Conservation (phyloP, 2,113 vertebrate species). For the Muntiacus reevesi region DNA sequence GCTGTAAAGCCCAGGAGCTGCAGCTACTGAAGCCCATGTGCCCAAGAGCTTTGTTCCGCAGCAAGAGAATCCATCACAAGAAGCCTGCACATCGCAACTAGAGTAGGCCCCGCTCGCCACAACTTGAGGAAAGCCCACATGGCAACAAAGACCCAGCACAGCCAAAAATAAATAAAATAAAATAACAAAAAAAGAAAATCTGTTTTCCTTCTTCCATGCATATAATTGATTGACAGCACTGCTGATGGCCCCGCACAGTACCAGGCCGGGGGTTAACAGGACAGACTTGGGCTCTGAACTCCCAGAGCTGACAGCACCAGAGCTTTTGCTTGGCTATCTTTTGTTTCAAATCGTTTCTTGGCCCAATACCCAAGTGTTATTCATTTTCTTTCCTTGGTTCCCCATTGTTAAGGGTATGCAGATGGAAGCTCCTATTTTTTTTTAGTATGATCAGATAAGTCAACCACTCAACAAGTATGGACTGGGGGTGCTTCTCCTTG, state of each 20-base stretch:
- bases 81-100: accelerated
- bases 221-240: neutral
- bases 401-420: neutral
- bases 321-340: neutral
- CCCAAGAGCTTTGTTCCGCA: neutral
- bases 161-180: neutral
- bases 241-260: neutral
- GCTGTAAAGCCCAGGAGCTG: neutral
- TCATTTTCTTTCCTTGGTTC: neutral
- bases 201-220: neutral
- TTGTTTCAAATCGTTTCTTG: neutral
- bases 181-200: neutral
- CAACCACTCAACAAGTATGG: neutral
- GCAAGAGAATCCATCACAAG: neutral
- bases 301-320: neutral
- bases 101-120: neutral
- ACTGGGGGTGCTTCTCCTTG: neutral
- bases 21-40: neutral
- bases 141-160: neutral
- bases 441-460: neutral
- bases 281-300: neutral
- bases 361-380: neutral
- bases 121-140: neutral
- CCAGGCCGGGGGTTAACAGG: neutral
- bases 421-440: neutral